These are phyloP conservation scores for Dermolepida albohirtum DNA, from an alignment of 2,888 invertebrate genomes.

Conservation along the genomic window DNA sequence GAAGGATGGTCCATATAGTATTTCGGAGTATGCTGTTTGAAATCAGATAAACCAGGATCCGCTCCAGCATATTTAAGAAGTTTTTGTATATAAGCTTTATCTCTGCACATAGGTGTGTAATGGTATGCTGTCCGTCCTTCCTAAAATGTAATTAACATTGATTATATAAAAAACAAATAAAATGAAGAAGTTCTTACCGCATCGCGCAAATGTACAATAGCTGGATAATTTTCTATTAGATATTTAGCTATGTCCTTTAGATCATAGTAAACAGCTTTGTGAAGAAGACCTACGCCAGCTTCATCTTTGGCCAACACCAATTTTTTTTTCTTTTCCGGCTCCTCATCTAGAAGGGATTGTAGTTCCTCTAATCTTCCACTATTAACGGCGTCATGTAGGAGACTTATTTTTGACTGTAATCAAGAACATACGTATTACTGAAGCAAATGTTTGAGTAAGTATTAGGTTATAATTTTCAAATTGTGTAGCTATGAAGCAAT, in stretches of 20 bases:
- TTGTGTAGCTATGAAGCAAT: too few species aligned
- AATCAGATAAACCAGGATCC: constrained; percentile 72
- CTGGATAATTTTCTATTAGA: constrained; percentile 76
- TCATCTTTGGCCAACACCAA: constrained; percentile 75
- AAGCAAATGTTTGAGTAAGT: too few species aligned
- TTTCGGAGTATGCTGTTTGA: constrained; percentile 69
- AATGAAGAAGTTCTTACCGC: constrained; percentile 69
- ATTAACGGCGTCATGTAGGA: constrained; percentile 81
- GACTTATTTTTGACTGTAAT: constrained; percentile 76
- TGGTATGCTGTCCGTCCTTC: constrained; percentile 77
- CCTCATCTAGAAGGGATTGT: constrained; percentile 68
- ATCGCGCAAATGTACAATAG: constrained; percentile 75
- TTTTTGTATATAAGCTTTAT: constrained; percentile 72
- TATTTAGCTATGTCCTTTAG: constrained; percentile 78
- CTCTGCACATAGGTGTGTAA: constrained; percentile 73
- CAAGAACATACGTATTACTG: constrained; percentile 18
- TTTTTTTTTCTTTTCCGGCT: constrained; percentile 66
- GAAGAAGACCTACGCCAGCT: constrained; percentile 78
- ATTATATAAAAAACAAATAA: background rate
- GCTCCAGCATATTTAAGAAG: constrained; percentile 72
- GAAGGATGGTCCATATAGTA: constrained; percentile 70
- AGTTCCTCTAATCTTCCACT: constrained; percentile 78
- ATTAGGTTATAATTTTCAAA: too few species aligned
- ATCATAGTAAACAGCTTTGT: constrained; percentile 84
- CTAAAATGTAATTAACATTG: constrained; percentile 60